A percentile compares a stretch with the other conserved stretches of the same genome.
Evolutionary conservation across 2,888 invertebrate species (phyloP).

Genomic region (Macaria notata): DNA sequence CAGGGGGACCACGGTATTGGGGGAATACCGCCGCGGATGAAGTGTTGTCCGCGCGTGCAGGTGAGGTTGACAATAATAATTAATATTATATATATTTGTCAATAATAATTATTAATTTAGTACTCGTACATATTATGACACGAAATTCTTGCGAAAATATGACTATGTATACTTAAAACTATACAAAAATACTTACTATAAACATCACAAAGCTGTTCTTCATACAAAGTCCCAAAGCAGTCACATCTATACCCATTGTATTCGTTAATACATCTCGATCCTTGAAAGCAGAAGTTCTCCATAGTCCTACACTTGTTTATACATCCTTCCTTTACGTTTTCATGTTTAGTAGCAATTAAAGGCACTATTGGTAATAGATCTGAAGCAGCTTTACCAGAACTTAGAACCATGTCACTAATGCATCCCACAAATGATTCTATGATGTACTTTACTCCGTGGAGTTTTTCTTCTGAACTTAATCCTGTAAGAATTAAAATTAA

Average conservation of each 20-base stretch:
- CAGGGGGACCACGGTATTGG: too few species aligned
- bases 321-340: conserved; percentile 95
- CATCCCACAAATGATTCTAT: conserved; percentile 97
- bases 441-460: conserved; percentile 95
- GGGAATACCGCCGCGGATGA: too few species aligned
- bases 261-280: conserved; percentile 94
- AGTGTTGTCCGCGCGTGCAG: too few species aligned
- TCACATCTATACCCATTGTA: conserved; percentile 95
- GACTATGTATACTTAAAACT: too few species aligned
- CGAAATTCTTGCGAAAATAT: too few species aligned
- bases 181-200: conserved; percentile 86
- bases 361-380: conserved; percentile 91
- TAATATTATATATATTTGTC: too few species aligned
- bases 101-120: too few species aligned
- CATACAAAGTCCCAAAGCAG: conserved; percentile 95
- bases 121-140: too few species aligned
- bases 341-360: conserved; percentile 92
- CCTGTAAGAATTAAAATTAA: conserved; percentile 70
- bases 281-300: conserved; percentile 93
- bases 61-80: too few species aligned
- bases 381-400: conserved; percentile 93
- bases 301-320: conserved; percentile 90
- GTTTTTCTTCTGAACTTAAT: conserved; percentile 92
- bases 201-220: conserved; percentile 95
- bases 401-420: conserved; percentile 92